A percentile compares a stretch with the other conserved stretches of the same genome.
These are phyloP conservation scores for Nesospiza acunhae DNA, from an alignment of 2,113 vertebrate species.

Conservation along the genomic window DNA sequence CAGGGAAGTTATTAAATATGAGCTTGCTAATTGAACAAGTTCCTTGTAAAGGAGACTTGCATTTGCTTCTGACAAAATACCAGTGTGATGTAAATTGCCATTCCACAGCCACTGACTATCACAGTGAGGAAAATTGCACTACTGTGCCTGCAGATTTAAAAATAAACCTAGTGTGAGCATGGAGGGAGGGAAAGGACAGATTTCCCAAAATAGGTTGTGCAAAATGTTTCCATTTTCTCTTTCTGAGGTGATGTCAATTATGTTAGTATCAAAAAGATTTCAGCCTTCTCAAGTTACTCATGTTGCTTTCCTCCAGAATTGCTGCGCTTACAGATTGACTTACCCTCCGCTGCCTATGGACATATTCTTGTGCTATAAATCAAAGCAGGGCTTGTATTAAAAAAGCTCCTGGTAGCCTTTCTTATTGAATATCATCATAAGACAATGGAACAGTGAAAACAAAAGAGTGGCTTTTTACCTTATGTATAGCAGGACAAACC, in stretches of 20 bases:
- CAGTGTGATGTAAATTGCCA: background rate
- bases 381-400: background rate
- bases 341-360: background rate
- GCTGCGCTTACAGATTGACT: background rate
- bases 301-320: background rate
- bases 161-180: constrained; percentile 34
- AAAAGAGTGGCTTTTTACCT: background rate
- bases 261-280: background rate
- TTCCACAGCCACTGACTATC: constrained; percentile 22
- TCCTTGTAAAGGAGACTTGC: background rate
- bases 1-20: background rate
- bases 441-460: background rate
- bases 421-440: background rate
- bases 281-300: background rate
- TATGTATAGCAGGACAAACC: background rate
- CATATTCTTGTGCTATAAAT: background rate
- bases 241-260: background rate
- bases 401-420: background rate
- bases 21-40: background rate
- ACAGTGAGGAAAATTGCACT: constrained; percentile 17
- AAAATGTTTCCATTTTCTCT: constrained; percentile 39
- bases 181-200: background rate
- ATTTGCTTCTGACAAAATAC: background rate
- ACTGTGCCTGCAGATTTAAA: constrained; percentile 41
- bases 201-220: constrained; percentile 32